Percentiles rank a stretch among this genome's conserved stretches.
These are phyloP conservation scores for Falco concolor DNA, from an alignment of 2,797 vertebrate genomes.

Conservation along the genomic window DNA sequence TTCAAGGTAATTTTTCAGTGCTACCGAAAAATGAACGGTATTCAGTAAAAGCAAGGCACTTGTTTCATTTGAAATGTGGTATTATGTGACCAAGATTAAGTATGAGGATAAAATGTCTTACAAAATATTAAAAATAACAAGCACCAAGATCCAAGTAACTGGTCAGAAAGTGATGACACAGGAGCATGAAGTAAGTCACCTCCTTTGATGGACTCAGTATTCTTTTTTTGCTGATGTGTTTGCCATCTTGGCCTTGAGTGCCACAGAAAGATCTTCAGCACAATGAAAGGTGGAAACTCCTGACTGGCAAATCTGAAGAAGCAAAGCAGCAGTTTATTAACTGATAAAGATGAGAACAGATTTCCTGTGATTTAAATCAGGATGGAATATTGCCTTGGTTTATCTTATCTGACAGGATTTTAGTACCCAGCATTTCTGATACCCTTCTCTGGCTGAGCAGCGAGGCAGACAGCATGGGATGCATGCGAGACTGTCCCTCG, in stretches of 20 bases:
- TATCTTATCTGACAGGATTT: neutral
- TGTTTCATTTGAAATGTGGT: neutral
- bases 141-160: neutral
- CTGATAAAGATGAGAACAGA: neutral
- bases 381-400: neutral
- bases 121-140: neutral
- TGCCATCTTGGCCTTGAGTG: conserved; percentile 39
- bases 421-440: neutral
- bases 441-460: neutral
- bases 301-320: conserved; percentile 64
- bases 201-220: conserved; percentile 53
- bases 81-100: neutral
- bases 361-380: neutral
- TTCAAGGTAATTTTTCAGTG: neutral
- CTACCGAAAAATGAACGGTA: neutral
- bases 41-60: neutral
- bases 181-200: conserved; percentile 29
- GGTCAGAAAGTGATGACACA: neutral
- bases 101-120: neutral
- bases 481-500: neutral
- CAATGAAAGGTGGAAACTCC: conserved; percentile 68
- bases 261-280: conserved; percentile 74
- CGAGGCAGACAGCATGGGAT: neutral
- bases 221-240: conserved; percentile 68
- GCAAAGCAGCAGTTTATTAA: neutral